Conservation (phyloP, 2,797 vertebrate species). For the Hypotaenidia okinawae region DNA sequence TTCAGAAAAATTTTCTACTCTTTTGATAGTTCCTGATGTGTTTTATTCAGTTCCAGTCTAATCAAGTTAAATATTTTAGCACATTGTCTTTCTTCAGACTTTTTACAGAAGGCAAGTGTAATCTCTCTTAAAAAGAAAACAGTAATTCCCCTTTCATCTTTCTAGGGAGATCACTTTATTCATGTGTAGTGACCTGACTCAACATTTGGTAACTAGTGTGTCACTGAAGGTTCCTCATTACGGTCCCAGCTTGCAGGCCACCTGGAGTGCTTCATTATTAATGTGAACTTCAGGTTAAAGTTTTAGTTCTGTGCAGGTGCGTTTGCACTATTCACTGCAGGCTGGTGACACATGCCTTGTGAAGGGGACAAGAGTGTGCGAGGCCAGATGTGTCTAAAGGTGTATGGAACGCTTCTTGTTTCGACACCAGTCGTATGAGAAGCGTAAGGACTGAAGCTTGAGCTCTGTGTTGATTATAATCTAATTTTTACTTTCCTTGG, state of each 20-base stretch:
- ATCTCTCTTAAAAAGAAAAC: slow-evolving; percentile 43
- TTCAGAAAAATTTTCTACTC: slow-evolving; percentile 39
- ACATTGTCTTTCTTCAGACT: slow-evolving; percentile 42
- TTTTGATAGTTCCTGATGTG: slow-evolving; percentile 2
- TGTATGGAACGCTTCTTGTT: background rate
- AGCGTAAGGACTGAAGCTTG: background rate
- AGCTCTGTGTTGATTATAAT: background rate
- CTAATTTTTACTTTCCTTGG: slow-evolving; percentile 21
- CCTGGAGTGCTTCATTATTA: slow-evolving; percentile 67
- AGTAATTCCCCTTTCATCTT: slow-evolving; percentile 60
- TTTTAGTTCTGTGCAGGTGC: slow-evolving; percentile 42
- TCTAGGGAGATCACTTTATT: slow-evolving; percentile 58
- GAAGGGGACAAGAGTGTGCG: background rate
- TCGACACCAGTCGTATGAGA: background rate
- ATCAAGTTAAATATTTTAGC: slow-evolving; percentile 52
- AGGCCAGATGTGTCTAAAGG: background rate
- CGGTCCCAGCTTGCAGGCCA: slow-evolving; percentile 10
- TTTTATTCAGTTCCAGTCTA: slow-evolving; percentile 40
- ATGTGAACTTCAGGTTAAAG: slow-evolving; percentile 58
- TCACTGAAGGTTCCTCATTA: slow-evolving; percentile 60
- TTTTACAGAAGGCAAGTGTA: slow-evolving; percentile 43
- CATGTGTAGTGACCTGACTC: slow-evolving; percentile 58
- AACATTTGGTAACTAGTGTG: slow-evolving; percentile 58
- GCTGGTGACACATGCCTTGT: background rate
- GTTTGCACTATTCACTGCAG: background rate